Evolutionary conservation across 2,113 vertebrate genomes (phyloP).

Genomic region (Nasalis larvatus): DNA sequence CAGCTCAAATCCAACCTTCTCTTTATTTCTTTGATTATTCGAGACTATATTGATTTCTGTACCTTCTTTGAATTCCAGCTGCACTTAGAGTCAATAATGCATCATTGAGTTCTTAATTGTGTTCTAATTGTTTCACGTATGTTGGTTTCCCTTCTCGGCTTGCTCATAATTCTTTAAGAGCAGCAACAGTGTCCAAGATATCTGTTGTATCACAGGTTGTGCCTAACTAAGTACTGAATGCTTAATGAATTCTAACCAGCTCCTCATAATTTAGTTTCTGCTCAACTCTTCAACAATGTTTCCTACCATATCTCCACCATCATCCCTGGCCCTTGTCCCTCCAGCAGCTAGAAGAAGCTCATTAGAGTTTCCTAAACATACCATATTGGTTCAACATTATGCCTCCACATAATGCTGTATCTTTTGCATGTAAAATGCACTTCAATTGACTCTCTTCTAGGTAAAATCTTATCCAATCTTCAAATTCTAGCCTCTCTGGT

Average conservation of each 20-base stretch:
- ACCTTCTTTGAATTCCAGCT: constrained; percentile 44
- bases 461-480: background rate
- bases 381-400: background rate
- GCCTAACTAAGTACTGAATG: background rate
- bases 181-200: background rate
- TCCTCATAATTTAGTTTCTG: background rate
- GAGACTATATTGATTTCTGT: constrained; percentile 6
- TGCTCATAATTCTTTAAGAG: constrained; percentile 17
- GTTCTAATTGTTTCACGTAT: constrained; percentile 1
- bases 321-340: background rate
- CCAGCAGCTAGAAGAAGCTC: background rate
- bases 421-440: background rate
- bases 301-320: background rate
- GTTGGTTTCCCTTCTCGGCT: background rate
- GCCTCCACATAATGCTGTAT: background rate
- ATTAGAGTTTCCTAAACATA: background rate
- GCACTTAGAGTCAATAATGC: background rate
- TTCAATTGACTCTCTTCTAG: background rate
- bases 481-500: background rate
- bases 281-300: background rate
- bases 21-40: constrained; percentile 50
- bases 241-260: background rate
- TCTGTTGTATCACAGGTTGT: background rate
- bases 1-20: background rate
- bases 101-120: constrained; percentile 17